These are phyloP conservation scores for Leptodactylus fuscus DNA, from an alignment of 2,113 vertebrate genomes.

Conservation along the genomic window DNA sequence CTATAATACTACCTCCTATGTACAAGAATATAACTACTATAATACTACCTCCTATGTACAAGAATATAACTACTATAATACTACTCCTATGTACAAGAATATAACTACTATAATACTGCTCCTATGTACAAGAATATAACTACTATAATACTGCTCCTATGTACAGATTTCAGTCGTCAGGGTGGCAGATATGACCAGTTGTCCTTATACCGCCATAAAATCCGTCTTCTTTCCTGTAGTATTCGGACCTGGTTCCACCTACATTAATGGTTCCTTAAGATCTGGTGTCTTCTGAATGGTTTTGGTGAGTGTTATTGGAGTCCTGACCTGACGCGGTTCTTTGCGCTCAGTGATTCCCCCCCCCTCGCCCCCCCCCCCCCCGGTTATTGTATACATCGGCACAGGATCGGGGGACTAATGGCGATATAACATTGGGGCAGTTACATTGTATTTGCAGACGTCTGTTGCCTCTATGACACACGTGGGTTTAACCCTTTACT, in stretches of 20 bases:
- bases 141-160: not conserved
- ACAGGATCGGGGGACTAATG: not conserved
- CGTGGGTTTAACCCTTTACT: too few species aligned
- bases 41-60: too few species aligned
- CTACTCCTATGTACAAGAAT: too few species aligned
- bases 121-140: too few species aligned
- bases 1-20: not conserved
- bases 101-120: too few species aligned
- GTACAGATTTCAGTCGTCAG: not conserved
- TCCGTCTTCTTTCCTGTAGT: not conserved
- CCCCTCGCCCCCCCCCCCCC: not conserved
- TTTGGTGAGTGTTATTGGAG: not conserved
- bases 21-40: not conserved
- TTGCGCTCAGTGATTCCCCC: not conserved
- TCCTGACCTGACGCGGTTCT: not conserved
- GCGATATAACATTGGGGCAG: not conserved
- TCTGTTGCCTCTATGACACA: too few species aligned
- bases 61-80: too few species aligned
- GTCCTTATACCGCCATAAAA: too few species aligned
- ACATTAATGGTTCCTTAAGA: not conserved
- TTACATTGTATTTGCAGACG: too few species aligned
- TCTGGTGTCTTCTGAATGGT: not conserved
- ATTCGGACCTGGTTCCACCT: constrained; percentile 17
- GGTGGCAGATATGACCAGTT: not conserved
- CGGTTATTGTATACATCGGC: not conserved